Evolutionary conservation across 2,113 vertebrate genomes (phyloP).

Genomic region (Hirundichthys speculiger): DNA sequence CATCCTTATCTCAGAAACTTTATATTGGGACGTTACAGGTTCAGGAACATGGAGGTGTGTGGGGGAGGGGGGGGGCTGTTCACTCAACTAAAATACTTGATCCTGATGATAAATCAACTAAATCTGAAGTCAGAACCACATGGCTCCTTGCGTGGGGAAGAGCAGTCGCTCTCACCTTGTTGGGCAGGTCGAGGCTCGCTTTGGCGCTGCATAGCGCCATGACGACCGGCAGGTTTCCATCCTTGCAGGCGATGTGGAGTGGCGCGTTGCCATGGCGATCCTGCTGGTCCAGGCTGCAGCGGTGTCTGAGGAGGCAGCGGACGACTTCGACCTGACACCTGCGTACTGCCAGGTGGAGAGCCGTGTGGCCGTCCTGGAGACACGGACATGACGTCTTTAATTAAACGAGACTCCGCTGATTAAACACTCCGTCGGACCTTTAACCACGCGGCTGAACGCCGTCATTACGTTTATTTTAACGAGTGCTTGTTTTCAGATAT

Average conservation of each 20-base stretch:
- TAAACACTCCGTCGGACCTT: too few species aligned
- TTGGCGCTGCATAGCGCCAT: conserved; percentile 85
- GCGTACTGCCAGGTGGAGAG: conserved; percentile 93
- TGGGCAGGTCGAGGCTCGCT: conserved; percentile 88
- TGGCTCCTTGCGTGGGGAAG: too few species aligned
- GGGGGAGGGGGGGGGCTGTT: too few species aligned
- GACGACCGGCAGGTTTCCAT: conserved; percentile 91
- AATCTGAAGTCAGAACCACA: neutral
- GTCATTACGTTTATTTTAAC: too few species aligned
- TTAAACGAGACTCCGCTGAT: too few species aligned
- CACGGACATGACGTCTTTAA: neutral
- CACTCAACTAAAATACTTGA: too few species aligned
- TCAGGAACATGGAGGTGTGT: too few species aligned
- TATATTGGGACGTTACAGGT: too few species aligned
- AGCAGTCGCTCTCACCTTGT: conserved; percentile 85
- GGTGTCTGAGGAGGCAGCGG: conserved; percentile 87
- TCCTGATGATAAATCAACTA: accelerated
- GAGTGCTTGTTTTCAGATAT: too few species aligned
- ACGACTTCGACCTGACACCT: conserved; percentile 96
- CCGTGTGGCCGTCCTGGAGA: conserved; percentile 92
- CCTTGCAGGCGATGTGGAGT: conserved; percentile 95
- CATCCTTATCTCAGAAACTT: too few species aligned
- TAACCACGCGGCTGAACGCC: too few species aligned
- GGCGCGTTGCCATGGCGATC: conserved; percentile 95
- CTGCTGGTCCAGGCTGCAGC: conserved; percentile 88